A percentile compares a stretch with the other conserved stretches of the same genome.
These are phyloP conservation scores for Diachrysia chrysitis DNA, from an alignment of 2,888 invertebrate species.

Conservation along the genomic window DNA sequence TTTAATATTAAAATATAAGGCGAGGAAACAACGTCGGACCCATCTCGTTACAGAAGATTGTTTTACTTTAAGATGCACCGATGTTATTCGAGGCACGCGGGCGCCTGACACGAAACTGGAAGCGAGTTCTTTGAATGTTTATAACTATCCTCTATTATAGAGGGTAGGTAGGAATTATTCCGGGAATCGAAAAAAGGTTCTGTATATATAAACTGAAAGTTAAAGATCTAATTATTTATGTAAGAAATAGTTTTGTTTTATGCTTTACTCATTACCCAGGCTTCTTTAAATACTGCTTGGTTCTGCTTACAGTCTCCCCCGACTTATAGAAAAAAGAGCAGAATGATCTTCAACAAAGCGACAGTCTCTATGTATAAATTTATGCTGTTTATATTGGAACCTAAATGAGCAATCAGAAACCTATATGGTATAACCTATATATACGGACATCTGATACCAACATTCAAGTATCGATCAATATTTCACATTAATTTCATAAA, in stretches of 20 bases:
- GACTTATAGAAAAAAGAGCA: too few relatives aligned
- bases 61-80: slow-evolving; percentile 55
- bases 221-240: too few relatives aligned
- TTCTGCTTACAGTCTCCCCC: too few relatives aligned
- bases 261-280: too few relatives aligned
- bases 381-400: too few relatives aligned
- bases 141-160: background rate
- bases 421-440: too few relatives aligned
- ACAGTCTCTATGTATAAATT: background rate
- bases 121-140: slow-evolving; percentile 23
- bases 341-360: background rate
- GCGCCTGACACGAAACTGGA: slow-evolving; percentile 29
- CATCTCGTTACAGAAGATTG: slow-evolving; percentile 60
- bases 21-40: slow-evolving; percentile 45
- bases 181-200: background rate
- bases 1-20: slow-evolving; percentile 57
- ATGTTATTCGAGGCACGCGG: slow-evolving; percentile 19
- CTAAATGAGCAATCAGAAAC: background rate
- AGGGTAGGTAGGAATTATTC: background rate
- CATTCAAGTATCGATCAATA: background rate
- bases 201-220: too few relatives aligned
- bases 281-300: too few relatives aligned
- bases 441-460: background rate
- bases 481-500: background rate
- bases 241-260: too few relatives aligned